Evolutionary conservation across 2,113 vertebrate species (phyloP).

Genomic region (Channa argus): DNA sequence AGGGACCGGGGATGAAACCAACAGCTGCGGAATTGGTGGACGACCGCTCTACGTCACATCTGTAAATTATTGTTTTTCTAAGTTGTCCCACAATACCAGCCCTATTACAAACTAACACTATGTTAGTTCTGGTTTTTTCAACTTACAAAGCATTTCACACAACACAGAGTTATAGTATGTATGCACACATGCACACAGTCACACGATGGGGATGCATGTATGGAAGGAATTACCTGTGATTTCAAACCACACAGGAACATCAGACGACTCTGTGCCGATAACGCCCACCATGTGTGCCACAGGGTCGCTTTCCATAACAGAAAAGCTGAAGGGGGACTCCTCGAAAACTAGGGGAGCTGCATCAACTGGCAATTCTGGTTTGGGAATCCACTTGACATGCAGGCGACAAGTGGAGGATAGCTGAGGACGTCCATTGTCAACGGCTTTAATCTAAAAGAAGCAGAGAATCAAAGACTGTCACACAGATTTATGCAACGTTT

Average conservation of each 20-base stretch:
- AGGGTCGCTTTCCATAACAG: constrained; percentile 98
- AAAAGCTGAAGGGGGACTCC: constrained; percentile 91
- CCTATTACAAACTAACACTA: constrained; percentile 2
- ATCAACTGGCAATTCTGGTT: constrained; percentile 82
- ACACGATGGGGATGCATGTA: neutral
- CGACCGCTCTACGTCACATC: no score
- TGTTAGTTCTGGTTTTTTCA: constrained; percentile 38
- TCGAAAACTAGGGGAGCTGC: constrained; percentile 89
- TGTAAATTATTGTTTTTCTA: no score
- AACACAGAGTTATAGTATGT: neutral
- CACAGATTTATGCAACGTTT: neutral
- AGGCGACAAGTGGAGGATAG: constrained; percentile 93
- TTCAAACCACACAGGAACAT: constrained; percentile 94
- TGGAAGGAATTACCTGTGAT: constrained; percentile 88
- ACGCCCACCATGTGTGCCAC: constrained; percentile 98
- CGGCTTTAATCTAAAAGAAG: constrained; percentile 92
- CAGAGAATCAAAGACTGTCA: constrained; percentile 13
- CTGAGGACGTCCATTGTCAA: constrained; percentile 97
- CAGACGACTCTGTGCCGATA: constrained; percentile 89
- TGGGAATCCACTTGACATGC: constrained; percentile 97
- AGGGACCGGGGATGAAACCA: no score
- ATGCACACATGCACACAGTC: neutral
- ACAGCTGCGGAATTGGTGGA: no score
- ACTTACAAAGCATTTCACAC: neutral
- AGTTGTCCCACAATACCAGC: no score